Conservation (phyloP, 1,140 invertebrate genomes). For the Drosophila chauvacae region DNA sequence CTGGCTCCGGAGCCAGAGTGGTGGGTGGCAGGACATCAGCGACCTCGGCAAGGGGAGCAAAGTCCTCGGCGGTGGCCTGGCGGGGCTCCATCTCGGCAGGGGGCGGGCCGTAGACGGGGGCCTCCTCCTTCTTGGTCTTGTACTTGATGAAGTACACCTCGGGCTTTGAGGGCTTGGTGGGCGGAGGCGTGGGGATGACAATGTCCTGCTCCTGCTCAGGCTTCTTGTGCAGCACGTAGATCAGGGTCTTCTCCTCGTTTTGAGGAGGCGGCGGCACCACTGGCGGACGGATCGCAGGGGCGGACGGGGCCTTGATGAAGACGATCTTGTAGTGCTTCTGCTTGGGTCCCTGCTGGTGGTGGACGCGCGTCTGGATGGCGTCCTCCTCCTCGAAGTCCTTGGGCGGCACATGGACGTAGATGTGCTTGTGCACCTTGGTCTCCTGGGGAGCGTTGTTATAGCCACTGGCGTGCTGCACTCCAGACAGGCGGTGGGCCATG, state of each 20-base stretch:
- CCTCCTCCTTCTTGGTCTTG: conserved; percentile 88
- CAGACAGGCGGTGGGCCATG: conserved; percentile 71
- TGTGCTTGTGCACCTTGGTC: conserved; percentile 89
- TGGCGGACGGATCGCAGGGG: conserved; percentile 89
- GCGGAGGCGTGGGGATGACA: conserved; percentile 89
- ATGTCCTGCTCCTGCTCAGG: conserved; percentile 91
- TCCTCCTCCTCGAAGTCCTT: conserved; percentile 89
- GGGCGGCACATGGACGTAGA: conserved; percentile 92
- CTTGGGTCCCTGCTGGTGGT: conserved; percentile 86
- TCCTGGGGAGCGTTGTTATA: conserved; percentile 72
- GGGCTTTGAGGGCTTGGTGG: conserved; percentile 91
- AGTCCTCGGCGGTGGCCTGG: conserved; percentile 62
- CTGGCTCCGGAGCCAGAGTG: conserved; percentile 66
- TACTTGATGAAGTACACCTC: conserved; percentile 96
- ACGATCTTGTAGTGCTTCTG: conserved; percentile 95
- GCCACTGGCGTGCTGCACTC: conserved; percentile 71
- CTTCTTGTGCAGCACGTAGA: conserved; percentile 94
- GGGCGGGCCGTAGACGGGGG: conserved; percentile 83
- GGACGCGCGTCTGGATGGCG: conserved; percentile 85
- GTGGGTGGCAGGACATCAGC: conserved; percentile 63
- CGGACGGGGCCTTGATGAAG: conserved; percentile 93
- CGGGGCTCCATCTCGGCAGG: conserved; percentile 82
- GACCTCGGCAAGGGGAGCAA: conserved; percentile 58
- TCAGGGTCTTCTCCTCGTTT: conserved; percentile 93
- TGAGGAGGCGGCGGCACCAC: conserved; percentile 87